Evolutionary conservation across 2,113 vertebrate species (phyloP).

Genomic region (Neodon shergylaensis): DNA sequence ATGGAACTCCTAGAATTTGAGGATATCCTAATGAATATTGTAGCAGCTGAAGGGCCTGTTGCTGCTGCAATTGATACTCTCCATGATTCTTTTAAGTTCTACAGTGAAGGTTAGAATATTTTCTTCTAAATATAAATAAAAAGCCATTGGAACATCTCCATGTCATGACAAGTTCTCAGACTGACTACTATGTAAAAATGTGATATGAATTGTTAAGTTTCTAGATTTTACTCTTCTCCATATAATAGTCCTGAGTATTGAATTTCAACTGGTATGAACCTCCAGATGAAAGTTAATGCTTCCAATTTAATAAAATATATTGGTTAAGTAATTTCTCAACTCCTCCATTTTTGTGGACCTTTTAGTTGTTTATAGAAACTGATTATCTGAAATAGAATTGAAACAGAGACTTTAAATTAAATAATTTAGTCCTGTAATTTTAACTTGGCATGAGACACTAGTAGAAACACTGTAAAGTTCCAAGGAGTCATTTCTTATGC

Average conservation of each 20-base stretch:
- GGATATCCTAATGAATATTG: slow-evolving; percentile 90
- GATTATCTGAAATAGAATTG: not conserved
- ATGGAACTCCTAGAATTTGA: slow-evolving; percentile 88
- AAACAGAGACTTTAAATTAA: not conserved
- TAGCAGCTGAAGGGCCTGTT: slow-evolving; percentile 90
- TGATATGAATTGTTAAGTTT: not conserved
- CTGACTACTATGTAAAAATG: not conserved
- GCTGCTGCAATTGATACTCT: slow-evolving; percentile 93
- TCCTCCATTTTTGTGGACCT: not conserved
- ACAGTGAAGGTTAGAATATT: slow-evolving; percentile 88
- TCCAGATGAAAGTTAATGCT: not conserved
- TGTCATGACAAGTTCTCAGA: not conserved
- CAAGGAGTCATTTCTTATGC: not conserved
- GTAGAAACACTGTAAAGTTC: not conserved
- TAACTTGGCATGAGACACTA: not conserved
- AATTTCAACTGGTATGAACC: not conserved
- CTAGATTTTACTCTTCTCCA: too few relatives aligned
- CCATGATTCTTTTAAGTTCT: slow-evolving; percentile 94
- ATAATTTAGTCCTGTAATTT: not conserved
- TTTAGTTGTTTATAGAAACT: not conserved
- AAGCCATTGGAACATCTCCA: not conserved
- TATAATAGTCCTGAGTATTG: not conserved
- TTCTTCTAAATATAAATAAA: not conserved
- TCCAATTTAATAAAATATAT: not conserved
- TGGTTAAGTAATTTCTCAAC: not conserved